Evolutionary conservation across 2,113 vertebrate species (phyloP), one percentile per base, ranked within the genome.

Genomic region (Raja brachyura): DNA sequence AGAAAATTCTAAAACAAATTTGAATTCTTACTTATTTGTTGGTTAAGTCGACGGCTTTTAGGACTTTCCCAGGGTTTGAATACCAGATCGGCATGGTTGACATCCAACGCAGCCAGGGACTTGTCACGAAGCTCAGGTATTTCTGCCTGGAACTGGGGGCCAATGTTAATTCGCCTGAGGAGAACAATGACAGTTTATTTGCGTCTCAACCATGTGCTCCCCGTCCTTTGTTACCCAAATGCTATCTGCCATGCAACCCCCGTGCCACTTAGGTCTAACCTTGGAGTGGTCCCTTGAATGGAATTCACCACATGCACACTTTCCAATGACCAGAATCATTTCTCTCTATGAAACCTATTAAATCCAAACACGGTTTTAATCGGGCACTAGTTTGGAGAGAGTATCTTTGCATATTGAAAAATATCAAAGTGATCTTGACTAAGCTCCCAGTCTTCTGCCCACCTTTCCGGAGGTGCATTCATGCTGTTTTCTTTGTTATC

Each of bases 111-210:
- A 8, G 97, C 97, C 90, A 96, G 96, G 1, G 96, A 94, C 10
- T 96, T 96, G 94, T 97, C 97, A 94, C 96, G 96, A 86, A 98
- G 96, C 39, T 95, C 96, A 0, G 99, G 99, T 90, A 99, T 97
- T 95, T 99, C 98, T 0, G 99, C 98, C 95, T 99, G 99, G 96
- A 99, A 99, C 61, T 97, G 97, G 70, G 96, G 96, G 78, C 99
- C 99, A 59, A 99, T 98, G 13, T 99, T 99, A 95, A 99, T 99
- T 94, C 98, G 97, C 93, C 99, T 99, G 95, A 56, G 93, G 86
- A 93, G 93, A n/a, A 93, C 22, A 31, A 93, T 16, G 28, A 86
- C 25, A 31, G 16, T 10, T 48, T 33, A 6, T 39, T 18, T 79
- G 77, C 16, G 9, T 2, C 39, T 48, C 18, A 18, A 81, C 39